Conservation (phyloP, 1,140 invertebrate species). For the Penaeus vannamei region DNA sequence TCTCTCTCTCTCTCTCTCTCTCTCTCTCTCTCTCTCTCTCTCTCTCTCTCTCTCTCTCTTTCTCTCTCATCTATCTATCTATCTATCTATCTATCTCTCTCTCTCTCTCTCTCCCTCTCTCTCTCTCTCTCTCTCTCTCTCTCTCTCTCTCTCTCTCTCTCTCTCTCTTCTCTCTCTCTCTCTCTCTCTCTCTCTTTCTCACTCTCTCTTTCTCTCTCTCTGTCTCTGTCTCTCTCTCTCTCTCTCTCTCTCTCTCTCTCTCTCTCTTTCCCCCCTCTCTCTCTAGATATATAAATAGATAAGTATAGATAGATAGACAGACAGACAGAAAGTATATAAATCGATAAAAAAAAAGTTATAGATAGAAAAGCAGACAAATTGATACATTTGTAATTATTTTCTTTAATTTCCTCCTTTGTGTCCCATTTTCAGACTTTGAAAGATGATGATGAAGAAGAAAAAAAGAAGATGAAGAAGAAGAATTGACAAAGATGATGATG, state of each 20-base stretch:
- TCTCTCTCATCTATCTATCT: not conserved
- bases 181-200: not conserved
- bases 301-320: no score
- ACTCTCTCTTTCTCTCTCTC: not conserved
- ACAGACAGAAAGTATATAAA: no score
- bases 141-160: not conserved
- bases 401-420: no score
- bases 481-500: not conserved
- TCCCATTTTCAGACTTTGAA: no score
- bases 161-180: not conserved
- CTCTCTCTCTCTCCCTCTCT: not conserved
- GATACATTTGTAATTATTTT: no score
- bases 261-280: not conserved
- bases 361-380: no score
- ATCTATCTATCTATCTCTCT: not conserved
- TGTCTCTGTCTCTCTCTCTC: not conserved
- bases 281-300: not conserved
- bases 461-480: no score
- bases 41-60: no score
- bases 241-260: not conserved
- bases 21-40: not conserved
- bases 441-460: not conserved
- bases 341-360: no score
- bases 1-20: slow-evolving; percentile 17
- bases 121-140: not conserved